A percentile compares a stretch with the other conserved stretches of the same genome.
Evolutionary conservation across 2,888 invertebrate species (phyloP).

Genomic region (Bruchidius siliquastri): DNA sequence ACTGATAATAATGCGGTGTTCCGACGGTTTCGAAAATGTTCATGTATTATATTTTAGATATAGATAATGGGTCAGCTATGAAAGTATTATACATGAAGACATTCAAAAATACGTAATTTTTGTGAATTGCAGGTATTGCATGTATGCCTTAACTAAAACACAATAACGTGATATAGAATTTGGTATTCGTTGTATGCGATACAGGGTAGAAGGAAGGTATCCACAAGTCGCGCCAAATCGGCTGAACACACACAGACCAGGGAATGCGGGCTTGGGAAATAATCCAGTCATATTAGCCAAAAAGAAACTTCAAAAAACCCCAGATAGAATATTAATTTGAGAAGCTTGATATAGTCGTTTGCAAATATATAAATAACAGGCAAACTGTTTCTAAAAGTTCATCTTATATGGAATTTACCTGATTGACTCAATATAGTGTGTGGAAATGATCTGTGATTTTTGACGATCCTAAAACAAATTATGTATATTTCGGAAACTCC

Average conservation of each 20-base stretch:
- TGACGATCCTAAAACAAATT: no score
- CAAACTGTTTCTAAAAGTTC: no score
- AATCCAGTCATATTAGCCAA: background rate
- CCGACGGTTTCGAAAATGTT: background rate
- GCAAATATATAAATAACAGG: no score
- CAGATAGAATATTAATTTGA: no score
- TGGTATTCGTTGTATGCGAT: conserved; percentile 41
- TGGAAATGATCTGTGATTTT: no score
- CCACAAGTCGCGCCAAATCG: conserved; percentile 29
- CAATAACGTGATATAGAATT: conserved; percentile 23
- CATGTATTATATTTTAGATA: background rate
- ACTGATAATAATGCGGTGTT: background rate
- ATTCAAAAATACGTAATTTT: background rate
- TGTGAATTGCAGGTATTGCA: background rate
- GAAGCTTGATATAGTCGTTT: no score
- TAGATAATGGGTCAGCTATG: background rate
- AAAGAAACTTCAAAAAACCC: background rate
- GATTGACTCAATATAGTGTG: no score
- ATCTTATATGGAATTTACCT: no score
- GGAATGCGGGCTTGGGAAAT: conserved; percentile 18
- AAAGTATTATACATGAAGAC: background rate
- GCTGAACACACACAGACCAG: conserved; percentile 37
- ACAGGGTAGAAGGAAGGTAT: background rate
- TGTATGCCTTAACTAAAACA: background rate
- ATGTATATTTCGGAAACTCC: background rate